Base-by-base conservation (phyloP, 2,113 vertebrate genomes). In the Aythya baeri region DNA sequence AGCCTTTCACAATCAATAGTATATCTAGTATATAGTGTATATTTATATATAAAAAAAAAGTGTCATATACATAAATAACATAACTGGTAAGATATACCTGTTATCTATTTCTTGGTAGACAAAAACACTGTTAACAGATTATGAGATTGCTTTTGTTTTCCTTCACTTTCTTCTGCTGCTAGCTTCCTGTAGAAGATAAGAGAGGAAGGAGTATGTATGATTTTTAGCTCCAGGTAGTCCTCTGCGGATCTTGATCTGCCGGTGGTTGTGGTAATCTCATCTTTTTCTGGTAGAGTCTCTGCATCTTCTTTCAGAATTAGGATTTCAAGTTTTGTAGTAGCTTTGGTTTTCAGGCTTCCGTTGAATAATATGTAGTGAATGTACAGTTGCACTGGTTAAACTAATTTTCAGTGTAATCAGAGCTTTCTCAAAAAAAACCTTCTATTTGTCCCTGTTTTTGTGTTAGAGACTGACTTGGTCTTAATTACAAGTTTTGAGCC, bases 141-240 rank as follows among this genome's bases (percentile, higher is more conserved):
- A 62, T 74, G 72, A 80, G 79, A 62, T 88, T 79, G 63, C 75
- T 85, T 96, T 86, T 95, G 65, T 86, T 94, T 89, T 88, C 74
- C 85, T 88, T 96, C 62, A 27, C 78, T 91, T 76, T 86, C 68
- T 92, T 76, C 61, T 94, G 71, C 92, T 73, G n/a, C 50, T 78
- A 49, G 71, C 75, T 93, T 73, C 75, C 82, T 89, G 68, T 88
- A 93, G 94, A 93, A 94, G 94, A 83, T 88, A 58, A 93, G 88
- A 95, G 62, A 91, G 95, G 79, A 95, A 95, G 92, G 79, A 88
- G 18, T 90, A 26, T 85, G 17, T 91, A 15, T 93, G 90, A 34
- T 65, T 95, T 94, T 93, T 96, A 97, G 92, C 91, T 94, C 88
- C 95, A 97, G 93, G 92, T 94, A 86, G 95, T 74, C 68, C 46